Base-by-base conservation (phyloP, 2,113 vertebrate species). In the Boleophthalmus pectinirostris region DNA sequence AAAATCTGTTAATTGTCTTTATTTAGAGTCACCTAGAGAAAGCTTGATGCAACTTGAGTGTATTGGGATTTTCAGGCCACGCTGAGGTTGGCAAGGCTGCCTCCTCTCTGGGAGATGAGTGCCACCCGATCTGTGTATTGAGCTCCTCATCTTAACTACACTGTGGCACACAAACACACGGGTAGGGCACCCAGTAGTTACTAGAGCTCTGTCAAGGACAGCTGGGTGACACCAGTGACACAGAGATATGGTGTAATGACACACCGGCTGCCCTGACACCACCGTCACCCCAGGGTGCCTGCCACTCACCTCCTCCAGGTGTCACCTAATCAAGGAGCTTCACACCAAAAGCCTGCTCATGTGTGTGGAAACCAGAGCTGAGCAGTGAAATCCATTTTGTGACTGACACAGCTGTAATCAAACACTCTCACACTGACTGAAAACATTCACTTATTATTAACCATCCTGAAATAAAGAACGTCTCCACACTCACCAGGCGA, bases 401-500 rank as follows among this genome's bases (percentile, higher is more conserved):
- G 51, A 60, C n/a, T 35, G 79, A 33, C 7, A 56, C 69, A 69
- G 71, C 71, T 43, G 69, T 25, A 23, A 72, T 58, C 47, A 66
- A 65, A 60, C 29, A 45, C 51, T 0, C 23, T 23, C 25, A 60
- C 14, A 24, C 14, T 69, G 47, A 24, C 14, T 69, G 47, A 16
- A 66, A 70, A 49, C 33, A 64, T 53, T 70, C 45, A 60, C 24
- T 43, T 38, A 66, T 43, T 38, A 66, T 56, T 53, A 16, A 69
- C 73, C 21, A n/a, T 24, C 25, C 18, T 49, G 18, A 1, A 43
- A 72, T 13, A 64, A 64, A 64, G 60, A 15, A 20, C 25, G 14
- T 25, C 24, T 54, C 61, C 7, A 25, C 43, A 84, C 96, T 94
- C 89, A 99, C 98, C 95, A 95, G 80, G 24, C 95, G 95, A 20